Conservation (phyloP, 2,113 vertebrate species). For the Misgurnus mizolepis region DNA sequence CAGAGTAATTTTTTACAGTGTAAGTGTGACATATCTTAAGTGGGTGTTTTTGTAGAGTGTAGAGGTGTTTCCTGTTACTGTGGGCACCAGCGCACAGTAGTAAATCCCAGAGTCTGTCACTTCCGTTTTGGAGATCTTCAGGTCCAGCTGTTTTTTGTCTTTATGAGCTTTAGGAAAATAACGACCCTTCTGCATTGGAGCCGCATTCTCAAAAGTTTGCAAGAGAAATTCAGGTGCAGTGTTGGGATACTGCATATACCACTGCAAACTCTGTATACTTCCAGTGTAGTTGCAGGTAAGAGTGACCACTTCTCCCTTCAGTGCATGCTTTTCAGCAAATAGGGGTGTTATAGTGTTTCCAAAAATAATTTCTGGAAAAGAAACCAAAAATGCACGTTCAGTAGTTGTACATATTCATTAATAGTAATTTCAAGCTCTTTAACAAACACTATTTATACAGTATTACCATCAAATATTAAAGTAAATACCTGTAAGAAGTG, state of each 20-base stretch:
- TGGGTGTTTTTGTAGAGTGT: too few relatives aligned
- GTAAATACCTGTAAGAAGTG: not conserved
- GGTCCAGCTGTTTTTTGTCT: not conserved
- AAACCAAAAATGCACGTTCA: not conserved
- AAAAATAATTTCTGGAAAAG: not conserved
- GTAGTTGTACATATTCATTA: too few relatives aligned
- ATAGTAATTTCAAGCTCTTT: too few relatives aligned
- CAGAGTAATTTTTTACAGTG: too few relatives aligned
- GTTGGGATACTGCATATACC: slow-evolving; percentile 23
- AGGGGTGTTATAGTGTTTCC: not conserved
- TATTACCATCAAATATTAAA: not conserved
- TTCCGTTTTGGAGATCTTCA: slow-evolving; percentile 35
- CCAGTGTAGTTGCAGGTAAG: slow-evolving; percentile 24
- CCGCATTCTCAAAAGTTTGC: not conserved
- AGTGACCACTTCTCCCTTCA: not conserved
- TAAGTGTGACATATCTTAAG: too few relatives aligned
- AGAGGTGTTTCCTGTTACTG: slow-evolving; percentile 36
- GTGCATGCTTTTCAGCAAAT: not conserved
- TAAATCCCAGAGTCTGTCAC: slow-evolving; percentile 48
- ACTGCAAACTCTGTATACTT: not conserved
- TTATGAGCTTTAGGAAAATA: not conserved
- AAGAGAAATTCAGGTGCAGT: slow-evolving; percentile 35
- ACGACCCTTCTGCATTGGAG: not conserved
- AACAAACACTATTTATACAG: not conserved
- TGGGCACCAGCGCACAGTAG: slow-evolving; percentile 48